These are phyloP conservation scores for Muscina levida DNA, from an alignment of 2,888 invertebrate genomes.

Conservation along the genomic window DNA sequence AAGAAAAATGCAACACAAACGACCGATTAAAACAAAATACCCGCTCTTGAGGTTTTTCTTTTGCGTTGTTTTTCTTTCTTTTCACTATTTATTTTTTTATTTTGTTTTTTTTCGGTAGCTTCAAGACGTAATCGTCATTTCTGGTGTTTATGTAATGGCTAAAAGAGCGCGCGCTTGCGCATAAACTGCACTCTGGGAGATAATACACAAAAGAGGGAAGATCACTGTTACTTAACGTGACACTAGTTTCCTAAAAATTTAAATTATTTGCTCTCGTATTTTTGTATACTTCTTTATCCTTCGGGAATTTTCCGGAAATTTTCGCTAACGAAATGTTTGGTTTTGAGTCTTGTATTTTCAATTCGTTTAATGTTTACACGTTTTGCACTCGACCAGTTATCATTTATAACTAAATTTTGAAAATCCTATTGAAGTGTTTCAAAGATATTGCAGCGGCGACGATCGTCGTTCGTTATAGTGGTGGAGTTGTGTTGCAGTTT, in stretches of 20 bases:
- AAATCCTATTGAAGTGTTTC: conserved; percentile 55
- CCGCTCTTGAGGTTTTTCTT: conserved; percentile 22
- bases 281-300: conserved; percentile 10
- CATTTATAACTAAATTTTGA: conserved; percentile 54
- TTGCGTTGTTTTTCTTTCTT: conserved; percentile 25
- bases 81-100: neutral
- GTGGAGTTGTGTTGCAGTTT: conserved; percentile 40
- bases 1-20: conserved; percentile 1
- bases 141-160: conserved; percentile 27
- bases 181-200: neutral
- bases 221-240: too few relatives aligned
- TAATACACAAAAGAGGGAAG: conserved; percentile 8
- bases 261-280: conserved; percentile 15
- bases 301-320: conserved; percentile 42
- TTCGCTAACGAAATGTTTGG: too few relatives aligned
- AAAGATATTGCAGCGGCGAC: conserved; percentile 49
- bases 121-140: conserved; percentile 7
- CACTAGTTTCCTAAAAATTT: neutral
- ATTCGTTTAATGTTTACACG: conserved; percentile 29
- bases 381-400: conserved; percentile 56
- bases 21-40: neutral
- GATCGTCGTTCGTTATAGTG: conserved; percentile 10
- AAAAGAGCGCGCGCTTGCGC: conserved; percentile 6
- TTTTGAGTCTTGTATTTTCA: conserved; percentile 24
- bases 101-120: too few relatives aligned